Evolutionary conservation across 1,140 invertebrate genomes (phyloP).

Genomic region (Pomacea maculata): DNA sequence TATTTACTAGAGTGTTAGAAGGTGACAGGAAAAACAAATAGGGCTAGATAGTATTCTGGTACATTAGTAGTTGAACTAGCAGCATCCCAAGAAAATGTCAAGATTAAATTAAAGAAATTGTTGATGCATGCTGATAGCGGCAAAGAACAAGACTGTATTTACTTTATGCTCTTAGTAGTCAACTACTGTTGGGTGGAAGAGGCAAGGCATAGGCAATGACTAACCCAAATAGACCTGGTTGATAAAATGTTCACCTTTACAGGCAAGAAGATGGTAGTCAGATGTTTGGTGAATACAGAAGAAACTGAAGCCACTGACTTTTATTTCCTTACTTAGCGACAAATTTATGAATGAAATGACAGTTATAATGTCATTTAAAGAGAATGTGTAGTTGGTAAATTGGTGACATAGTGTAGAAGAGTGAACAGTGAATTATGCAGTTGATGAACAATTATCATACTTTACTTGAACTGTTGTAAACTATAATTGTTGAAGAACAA

Average conservation of each 20-base stretch:
- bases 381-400: too few relatives aligned
- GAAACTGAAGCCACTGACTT: too few relatives aligned
- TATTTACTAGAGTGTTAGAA: not conserved
- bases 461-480: too few relatives aligned
- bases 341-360: too few relatives aligned
- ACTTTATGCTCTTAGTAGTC: not conserved
- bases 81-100: not conserved
- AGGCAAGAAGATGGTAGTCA: too few relatives aligned
- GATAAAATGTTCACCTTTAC: not conserved
- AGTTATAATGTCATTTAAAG: too few relatives aligned
- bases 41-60: not conserved
- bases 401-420: too few relatives aligned
- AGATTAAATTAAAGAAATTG: not conserved
- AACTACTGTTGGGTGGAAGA: not conserved
- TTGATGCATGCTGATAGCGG: not conserved
- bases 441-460: too few relatives aligned
- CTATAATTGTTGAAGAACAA: too few relatives aligned
- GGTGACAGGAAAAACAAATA: not conserved
- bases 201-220: not conserved
- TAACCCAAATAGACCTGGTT: not conserved
- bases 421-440: too few relatives aligned
- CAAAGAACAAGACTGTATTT: not conserved
- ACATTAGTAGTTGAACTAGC: not conserved
- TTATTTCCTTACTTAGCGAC: too few relatives aligned
- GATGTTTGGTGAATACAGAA: too few relatives aligned